These are phyloP conservation scores for Lepidurus arcticus DNA, from an alignment of 1,140 invertebrate genomes.

Conservation along the genomic window DNA sequence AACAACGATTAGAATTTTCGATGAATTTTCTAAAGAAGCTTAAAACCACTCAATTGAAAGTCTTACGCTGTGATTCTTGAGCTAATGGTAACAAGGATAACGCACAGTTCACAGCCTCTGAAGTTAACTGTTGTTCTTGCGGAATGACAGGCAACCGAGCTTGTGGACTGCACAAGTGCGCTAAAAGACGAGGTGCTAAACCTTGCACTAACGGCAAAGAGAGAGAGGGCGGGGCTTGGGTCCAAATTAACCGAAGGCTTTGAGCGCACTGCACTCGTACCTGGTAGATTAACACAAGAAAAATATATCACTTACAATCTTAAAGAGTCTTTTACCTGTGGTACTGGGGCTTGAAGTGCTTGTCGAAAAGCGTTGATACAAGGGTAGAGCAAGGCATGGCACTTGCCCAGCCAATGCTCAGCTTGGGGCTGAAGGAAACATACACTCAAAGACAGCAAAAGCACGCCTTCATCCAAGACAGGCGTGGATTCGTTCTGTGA, in stretches of 20 bases:
- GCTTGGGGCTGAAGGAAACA: slow-evolving; percentile 67
- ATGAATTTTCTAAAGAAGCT: too few species aligned
- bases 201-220: slow-evolving; percentile 74
- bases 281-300: slow-evolving; percentile 45
- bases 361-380: slow-evolving; percentile 89
- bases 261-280: slow-evolving; percentile 71
- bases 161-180: slow-evolving; percentile 55
- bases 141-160: background rate
- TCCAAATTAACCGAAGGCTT: slow-evolving; percentile 66
- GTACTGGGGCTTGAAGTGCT: slow-evolving; percentile 57
- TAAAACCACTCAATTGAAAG: background rate
- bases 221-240: slow-evolving; percentile 60
- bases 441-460: slow-evolving; percentile 67
- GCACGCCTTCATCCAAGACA: slow-evolving; percentile 69
- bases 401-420: slow-evolving; percentile 64
- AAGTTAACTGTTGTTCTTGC: slow-evolving; percentile 52
- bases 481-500: slow-evolving; percentile 24
- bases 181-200: slow-evolving; percentile 65
- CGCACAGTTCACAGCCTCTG: slow-evolving; percentile 56
- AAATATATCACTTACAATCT: slow-evolving; percentile 36
- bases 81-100: slow-evolving; percentile 68
- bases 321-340: slow-evolving; percentile 32
- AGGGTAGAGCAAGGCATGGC: slow-evolving; percentile 79
- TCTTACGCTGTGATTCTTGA: slow-evolving; percentile 71
- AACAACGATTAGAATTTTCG: background rate